Evolutionary conservation across 2,888 invertebrate genomes (phyloP), one percentile per base, ranked within the genome.

Genomic region (Pachliopta kotzebuea): DNA sequence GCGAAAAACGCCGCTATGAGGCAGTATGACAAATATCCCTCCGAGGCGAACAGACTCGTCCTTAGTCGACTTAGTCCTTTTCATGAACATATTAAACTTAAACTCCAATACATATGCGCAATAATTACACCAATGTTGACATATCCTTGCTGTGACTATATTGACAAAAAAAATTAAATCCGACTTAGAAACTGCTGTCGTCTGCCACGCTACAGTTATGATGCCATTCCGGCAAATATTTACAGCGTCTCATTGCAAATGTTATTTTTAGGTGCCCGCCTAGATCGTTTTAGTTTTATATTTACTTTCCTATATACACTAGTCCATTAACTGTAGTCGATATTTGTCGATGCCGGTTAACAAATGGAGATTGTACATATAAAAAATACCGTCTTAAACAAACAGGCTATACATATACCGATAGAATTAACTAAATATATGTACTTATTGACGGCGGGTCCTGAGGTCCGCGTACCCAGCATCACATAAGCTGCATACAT

Each of bases 171-270:
- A 69, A 65, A 68, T 63, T 67, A 70, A 64, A 65, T 62, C 69
- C 64, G 63, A 69, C 70, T 65, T 65, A 68, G 66, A 67, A 69
- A 65, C 68, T 69, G 70, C 67, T 72, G 70, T 73, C 71, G 72
- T 71, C 71, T 70, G 69, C 69, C 59, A 66, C 37, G 21, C 31
- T 62, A 63, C 58, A 54, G 55, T 63, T 67, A 60, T 73, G 69
- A 69, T 70, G 61, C 60, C 56, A 67, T 67, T 67, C 66, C 63
- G 49, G 55, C 60, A 64, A 69, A 66, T 67, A 68, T 72, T 69
- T 67, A 71, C 69, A 66, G 67, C 67, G 70, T 73, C 69, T 69
- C 53, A 57, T 24, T 53, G 62, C 52, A 37, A 62, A 53, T 62
- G 42, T 62, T 57, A 57, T 37, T 62, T 62, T 53, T 62, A 57